Base-by-base conservation (phyloP, 2,888 invertebrate genomes). In the Diaprepes abbreviatus region DNA sequence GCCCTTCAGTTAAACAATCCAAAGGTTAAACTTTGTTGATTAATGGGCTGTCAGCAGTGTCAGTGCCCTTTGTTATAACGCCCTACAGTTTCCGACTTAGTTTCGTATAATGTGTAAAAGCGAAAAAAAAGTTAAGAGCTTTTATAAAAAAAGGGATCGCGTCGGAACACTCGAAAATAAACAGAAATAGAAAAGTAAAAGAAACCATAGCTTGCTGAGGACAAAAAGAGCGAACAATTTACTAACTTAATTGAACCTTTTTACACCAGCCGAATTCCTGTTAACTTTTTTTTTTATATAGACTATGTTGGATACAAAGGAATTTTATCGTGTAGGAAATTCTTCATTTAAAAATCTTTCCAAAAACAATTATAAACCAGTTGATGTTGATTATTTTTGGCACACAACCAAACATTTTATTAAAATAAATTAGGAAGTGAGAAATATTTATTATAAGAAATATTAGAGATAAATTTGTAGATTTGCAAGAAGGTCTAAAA, bases 11-110 rank as follows among this genome's bases (percentile, higher is more conserved):
- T 28, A 19, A 60, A 43, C 50, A 62, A 50, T 62, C 19, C 38
- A 50, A 28, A 62, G 33, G 31, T 17, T 45, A 17, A 60, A 60
- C 31, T 31, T 43, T 1, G 38, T 43, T 62, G 62, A 62, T 62
- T 62, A 62, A 62, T 62, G 50, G 19, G 36, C 62, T 62, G 62
- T 50, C 62, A 19, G 17, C 16, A 2, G 12, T 62, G 62, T 62
- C 62, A 35, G 17, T 24, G 5, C 36, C 21, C 36, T 50, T 62
- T 62, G 50, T 62, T 50, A 62, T 7, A 62, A 10, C 21, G 4
- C 43, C 62, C 19, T 48, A 12, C 36, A 50, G 19, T 62, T 50
- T 50, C 16, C 36, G 19, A 31, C 31, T 17, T 5, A 33, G 33
- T 33, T 19, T 60, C 33, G 24, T 16, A 21, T 33, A 58, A 45